Conservation (phyloP, 2,113 vertebrate genomes). For the Tyto alba region DNA sequence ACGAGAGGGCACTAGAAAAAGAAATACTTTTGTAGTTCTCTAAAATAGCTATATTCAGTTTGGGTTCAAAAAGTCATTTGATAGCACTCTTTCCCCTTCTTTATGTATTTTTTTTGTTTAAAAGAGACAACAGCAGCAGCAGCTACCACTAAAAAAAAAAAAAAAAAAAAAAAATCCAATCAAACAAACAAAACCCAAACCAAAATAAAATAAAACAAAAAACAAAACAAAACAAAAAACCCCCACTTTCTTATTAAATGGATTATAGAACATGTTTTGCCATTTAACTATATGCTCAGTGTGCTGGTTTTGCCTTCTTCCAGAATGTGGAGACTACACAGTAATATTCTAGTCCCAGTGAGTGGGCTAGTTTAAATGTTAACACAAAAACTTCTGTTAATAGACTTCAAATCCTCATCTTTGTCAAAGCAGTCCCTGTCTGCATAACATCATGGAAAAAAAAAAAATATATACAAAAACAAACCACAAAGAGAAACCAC, state of each 20-base stretch:
- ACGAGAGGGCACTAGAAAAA: neutral
- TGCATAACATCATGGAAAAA: neutral
- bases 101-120: neutral
- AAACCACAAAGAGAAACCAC: neutral
- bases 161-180: too few species aligned
- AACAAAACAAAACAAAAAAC: too few species aligned
- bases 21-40: neutral
- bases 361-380: constrained; percentile 32
- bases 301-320: neutral
- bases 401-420: neutral
- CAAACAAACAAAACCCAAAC: too few species aligned
- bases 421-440: neutral
- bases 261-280: neutral
- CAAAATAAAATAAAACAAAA: too few species aligned
- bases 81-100: neutral
- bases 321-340: neutral
- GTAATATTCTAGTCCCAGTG: neutral
- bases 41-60: neutral
- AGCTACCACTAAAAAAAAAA: neutral
- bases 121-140: neutral
- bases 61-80: neutral
- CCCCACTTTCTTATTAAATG: neutral
- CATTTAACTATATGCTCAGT: neutral
- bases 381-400: neutral
- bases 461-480: neutral